These are phyloP conservation scores for Ophion ventricosus DNA, from an alignment of 2,888 invertebrate species.

Conservation along the genomic window DNA sequence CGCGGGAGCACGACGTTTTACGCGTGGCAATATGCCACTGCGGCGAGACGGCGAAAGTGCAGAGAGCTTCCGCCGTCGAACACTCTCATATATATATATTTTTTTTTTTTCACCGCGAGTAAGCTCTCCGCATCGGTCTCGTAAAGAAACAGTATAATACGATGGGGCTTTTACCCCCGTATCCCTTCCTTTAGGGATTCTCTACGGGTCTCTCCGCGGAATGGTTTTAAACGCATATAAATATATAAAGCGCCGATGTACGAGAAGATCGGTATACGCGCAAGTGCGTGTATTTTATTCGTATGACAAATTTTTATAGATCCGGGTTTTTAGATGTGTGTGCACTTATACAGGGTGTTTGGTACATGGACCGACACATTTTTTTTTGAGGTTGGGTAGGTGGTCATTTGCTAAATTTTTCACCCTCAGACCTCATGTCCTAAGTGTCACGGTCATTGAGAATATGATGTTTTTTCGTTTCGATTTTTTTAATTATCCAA, in stretches of 20 bases:
- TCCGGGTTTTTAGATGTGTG: neutral
- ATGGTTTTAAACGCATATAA: conserved; percentile 58
- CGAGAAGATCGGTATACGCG: conserved; percentile 17
- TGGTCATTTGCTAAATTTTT: too few relatives aligned
- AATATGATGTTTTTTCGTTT: too few relatives aligned
- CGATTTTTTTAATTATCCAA: too few relatives aligned
- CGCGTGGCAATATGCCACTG: conserved; percentile 57
- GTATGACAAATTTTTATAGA: conserved; percentile 65
- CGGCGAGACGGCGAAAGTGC: conserved; percentile 54
- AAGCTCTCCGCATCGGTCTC: conserved; percentile 58
- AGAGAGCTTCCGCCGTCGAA: conserved; percentile 49
- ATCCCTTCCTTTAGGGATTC: conserved; percentile 42
- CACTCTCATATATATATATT: neutral
- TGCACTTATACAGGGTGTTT: neutral
- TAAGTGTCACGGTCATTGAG: too few relatives aligned
- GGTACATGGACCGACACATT: neutral
- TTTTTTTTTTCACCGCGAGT: neutral
- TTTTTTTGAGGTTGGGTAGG: too few relatives aligned
- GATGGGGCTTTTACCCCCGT: neutral
- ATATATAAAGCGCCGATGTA: conserved; percentile 38
- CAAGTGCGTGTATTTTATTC: conserved; percentile 56
- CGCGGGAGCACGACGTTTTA: conserved; percentile 43
- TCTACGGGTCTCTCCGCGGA: conserved; percentile 50
- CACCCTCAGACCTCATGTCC: too few relatives aligned
- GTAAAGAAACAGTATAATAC: conserved; percentile 62